phyloP scores from a whole-genome alignment of 2,797 vertebrate species.

The Siniperca scherzeri region DNA sequence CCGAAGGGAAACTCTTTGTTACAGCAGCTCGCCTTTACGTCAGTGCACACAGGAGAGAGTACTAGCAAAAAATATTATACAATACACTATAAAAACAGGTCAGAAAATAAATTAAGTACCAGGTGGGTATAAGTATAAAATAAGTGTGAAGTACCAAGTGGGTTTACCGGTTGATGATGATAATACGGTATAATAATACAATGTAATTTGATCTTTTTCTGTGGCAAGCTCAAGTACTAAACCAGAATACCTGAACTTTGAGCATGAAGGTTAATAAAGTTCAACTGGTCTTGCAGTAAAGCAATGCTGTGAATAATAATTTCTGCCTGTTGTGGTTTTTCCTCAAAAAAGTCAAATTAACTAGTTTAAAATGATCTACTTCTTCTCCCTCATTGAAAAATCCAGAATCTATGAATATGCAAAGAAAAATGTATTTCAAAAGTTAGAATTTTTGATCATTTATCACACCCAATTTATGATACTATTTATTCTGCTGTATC shows the following conservation, averaged over 20 bases:
- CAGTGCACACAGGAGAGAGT: too few relatives aligned
- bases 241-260: conserved; percentile 45
- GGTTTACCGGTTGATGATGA: too few relatives aligned
- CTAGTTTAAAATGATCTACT: neutral
- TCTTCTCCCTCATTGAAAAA: neutral
- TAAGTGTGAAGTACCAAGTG: too few relatives aligned
- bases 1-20: too few relatives aligned
- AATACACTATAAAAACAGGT: too few relatives aligned
- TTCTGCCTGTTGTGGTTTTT: neutral
- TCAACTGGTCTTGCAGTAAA: conserved; percentile 18
- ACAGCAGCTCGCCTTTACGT: too few relatives aligned
- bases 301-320: neutral
- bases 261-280: conserved; percentile 59
- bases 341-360: neutral
- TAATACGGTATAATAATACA: too few relatives aligned
- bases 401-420: neutral
- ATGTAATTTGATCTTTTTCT: conserved; percentile 2
- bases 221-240: conserved; percentile 37
- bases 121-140: too few relatives aligned
- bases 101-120: too few relatives aligned
- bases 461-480: neutral
- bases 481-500: neutral
- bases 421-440: neutral
- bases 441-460: neutral
- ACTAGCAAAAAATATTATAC: too few relatives aligned